Evolutionary conservation across 1,140 invertebrate species (phyloP).

Genomic region (Drosophila virilis): DNA sequence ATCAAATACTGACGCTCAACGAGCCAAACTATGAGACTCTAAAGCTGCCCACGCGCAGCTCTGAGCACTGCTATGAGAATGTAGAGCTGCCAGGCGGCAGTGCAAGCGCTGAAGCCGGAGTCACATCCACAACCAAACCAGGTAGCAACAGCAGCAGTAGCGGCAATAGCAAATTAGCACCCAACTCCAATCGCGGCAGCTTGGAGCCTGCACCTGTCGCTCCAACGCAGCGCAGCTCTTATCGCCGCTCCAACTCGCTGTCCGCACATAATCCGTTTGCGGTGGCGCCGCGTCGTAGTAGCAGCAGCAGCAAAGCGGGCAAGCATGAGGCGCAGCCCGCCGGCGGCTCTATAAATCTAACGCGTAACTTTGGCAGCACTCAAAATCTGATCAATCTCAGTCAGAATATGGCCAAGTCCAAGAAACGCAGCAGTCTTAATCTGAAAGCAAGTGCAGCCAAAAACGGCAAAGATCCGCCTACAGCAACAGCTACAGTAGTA

Average conservation of each 20-base stretch:
- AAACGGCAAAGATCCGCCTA: constrained; percentile 65
- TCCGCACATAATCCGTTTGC: constrained; percentile 77
- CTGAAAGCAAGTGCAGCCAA: constrained; percentile 62
- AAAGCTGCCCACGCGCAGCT: constrained; percentile 60
- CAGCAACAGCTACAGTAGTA: not conserved
- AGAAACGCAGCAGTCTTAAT: constrained; percentile 82
- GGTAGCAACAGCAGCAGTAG: constrained; percentile 50
- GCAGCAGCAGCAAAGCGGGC: constrained; percentile 61
- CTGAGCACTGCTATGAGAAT: constrained; percentile 72
- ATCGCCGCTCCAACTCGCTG: constrained; percentile 73
- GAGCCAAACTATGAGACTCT: constrained; percentile 82
- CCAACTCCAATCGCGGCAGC: constrained; percentile 46
- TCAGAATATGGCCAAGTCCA: constrained; percentile 76
- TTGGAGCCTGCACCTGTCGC: constrained; percentile 22
- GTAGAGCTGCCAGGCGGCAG: constrained; percentile 63
- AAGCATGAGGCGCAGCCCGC: constrained; percentile 36
- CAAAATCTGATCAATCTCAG: constrained; percentile 80
- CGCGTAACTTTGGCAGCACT: constrained; percentile 79
- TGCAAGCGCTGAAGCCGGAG: not conserved
- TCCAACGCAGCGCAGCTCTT: constrained; percentile 53
- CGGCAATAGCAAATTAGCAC: constrained; percentile 43
- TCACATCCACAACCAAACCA: constrained; percentile 32
- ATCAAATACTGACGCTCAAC: constrained; percentile 80
- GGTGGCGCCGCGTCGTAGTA: constrained; percentile 63
- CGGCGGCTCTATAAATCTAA: constrained; percentile 66